Evolutionary conservation across 37 sponge, comb jelly and placozoan genomes (phyloP), one percentile per base, ranked within the genome.

Genomic region (Geodia barretti): DNA sequence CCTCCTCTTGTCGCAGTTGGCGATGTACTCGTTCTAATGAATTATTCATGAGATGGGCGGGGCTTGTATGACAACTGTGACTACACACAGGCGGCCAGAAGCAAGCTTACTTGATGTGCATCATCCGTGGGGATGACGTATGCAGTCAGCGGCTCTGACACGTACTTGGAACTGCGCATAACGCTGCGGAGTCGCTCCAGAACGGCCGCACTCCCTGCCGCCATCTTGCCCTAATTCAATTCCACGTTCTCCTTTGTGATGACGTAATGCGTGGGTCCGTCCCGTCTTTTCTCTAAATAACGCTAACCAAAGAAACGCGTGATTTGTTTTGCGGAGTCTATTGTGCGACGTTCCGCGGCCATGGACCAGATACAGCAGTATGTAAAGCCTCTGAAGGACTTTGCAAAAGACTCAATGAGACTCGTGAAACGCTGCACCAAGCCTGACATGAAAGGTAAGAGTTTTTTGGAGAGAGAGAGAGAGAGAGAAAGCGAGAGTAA

Each of bases 341-440:
- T 65, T 24, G 20, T 17, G 3, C 68, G 14, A 54, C 7, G 24
- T 58, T 1, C 78, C 24, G 3, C 1, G 29, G 70, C 11, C 14
- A 97, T 97, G 98, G 98, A 97, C n/a, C 54, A 47, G 54, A 14
- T 47, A 17, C 11, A 47, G 14, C 54, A 17, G 54, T 47, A 47
- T 14, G 54, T 47, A n/a, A 84, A 90, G 58, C 98, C 98, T 8
- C 38, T 92, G 25, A 90, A 90, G 62, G 90, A 94, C 64, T 98
- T 98, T 39, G 87, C 88, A 36, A 98, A 96, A 80, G 97, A 98
- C 62, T 98, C 99, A 3, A 76, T 90, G 74, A 59, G 99, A 54
- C 87, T 98, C 20, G 89, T 98, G 24, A 96, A 98, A 74, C 66
- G 97, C 41, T 98, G 99, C 63, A 98, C 92, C 23, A 98, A 96